Base-by-base conservation (phyloP, 2,113 vertebrate species). In the Megalops atlanticus region DNA sequence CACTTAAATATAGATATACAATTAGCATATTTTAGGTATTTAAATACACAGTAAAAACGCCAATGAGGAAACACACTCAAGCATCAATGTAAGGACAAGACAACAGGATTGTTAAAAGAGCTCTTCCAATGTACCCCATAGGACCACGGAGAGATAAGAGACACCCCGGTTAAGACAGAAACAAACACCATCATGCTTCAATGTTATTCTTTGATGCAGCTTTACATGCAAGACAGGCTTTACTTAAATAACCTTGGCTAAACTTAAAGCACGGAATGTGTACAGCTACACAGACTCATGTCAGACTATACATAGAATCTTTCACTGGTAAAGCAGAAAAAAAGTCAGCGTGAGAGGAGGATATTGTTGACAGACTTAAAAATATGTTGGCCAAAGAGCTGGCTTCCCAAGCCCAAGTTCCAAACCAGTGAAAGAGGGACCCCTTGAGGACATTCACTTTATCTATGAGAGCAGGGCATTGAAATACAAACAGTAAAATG, bases 361-460 rank as follows among this genome's bases (percentile, higher is more conserved):
- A n/a, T n/a, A n/a, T n/a, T n/a, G n/a, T n/a, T n/a, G 43, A 45
- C 43, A 45, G 43, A 14, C 43, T 45, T 45, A 10, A 6, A 45
- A 45, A 10, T 45, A 14, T 14, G 43, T 45, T 14, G 43, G 43
- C 14, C 14, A 6, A 45, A 45, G 14, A 64, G 21, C 49, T 52
- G n/a, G n/a, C n/a, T 18, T 52, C 14, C 12, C 58, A 1, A 14
- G 14, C 72, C 49, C 70, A 21, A 73, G 75, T 86, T 80, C 82
- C 81, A 77, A 75, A 90, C 93, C 93, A 93, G 92, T 93, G 94
- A 93, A 94, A 93, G 92, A 92, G 92, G 90, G 87, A 87, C 79
- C 85, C n/a, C n/a, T n/a, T n/a, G n/a, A 80, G 82, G 86, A 75
- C 85, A 86, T 82, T 89, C 85, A 8, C 90, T 87, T 89, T 82